Evolutionary conservation across 2,888 invertebrate genomes (phyloP).

Genomic region (Eupithecia exiguata): DNA sequence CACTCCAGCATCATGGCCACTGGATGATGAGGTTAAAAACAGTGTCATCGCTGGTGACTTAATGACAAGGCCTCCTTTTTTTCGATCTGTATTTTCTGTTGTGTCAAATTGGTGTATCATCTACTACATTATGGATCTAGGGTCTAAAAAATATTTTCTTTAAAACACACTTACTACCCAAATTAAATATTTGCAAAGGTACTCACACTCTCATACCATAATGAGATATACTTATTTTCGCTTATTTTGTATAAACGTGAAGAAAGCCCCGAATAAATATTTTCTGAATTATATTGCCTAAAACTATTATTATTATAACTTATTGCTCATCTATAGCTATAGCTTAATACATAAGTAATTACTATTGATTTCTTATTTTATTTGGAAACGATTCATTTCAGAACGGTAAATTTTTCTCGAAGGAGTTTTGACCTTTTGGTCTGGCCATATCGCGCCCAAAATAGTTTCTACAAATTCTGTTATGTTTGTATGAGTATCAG

Average conservation of each 20-base stretch:
- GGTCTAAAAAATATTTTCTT: not conserved
- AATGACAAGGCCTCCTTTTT: not conserved
- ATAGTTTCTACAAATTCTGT: not conserved
- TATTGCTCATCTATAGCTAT: not conserved
- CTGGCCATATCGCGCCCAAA: not conserved
- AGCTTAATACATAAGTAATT: not conserved
- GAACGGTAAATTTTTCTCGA: slow-evolving; percentile 3
- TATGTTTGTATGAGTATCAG: not conserved
- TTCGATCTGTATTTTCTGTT: not conserved
- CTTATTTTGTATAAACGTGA: too few relatives aligned
- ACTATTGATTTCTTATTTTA: not conserved
- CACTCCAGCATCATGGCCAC: not conserved
- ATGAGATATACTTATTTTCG: too few relatives aligned
- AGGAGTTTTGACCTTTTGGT: not conserved
- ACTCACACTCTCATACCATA: not conserved
- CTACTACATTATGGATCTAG: not conserved
- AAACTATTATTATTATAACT: not conserved
- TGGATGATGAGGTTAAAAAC: not conserved
- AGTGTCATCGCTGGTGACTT: not conserved
- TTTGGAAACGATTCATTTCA: not conserved
- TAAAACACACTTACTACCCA: not conserved
- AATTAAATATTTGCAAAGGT: not conserved
- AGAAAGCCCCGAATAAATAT: not conserved
- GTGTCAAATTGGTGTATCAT: not conserved
- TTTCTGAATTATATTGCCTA: not conserved